Base-by-base conservation (phyloP, 92 coral and sea anemone species). In the Scolanthus callimorphus region DNA sequence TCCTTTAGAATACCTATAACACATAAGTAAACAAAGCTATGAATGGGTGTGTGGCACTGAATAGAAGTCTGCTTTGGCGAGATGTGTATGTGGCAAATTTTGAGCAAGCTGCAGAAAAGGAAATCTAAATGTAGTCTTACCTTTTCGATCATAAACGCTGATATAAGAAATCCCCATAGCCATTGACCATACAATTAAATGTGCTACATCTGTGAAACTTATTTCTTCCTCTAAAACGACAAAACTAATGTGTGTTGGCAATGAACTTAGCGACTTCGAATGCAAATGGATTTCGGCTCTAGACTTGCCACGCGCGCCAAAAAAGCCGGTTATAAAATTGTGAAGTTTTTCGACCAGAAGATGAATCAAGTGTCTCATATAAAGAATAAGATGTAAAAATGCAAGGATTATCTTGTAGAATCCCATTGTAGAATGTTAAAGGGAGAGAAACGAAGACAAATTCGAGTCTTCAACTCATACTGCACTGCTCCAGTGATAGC, bases 121-220 rank as follows among this genome's bases (percentile, higher is more conserved):
- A n/a, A n/a, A n/a, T n/a, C n/a, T n/a, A n/a, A n/a, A n/a, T n/a
- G n/a, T n/a, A n/a, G n/a, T 6, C 59, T 71, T 72, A 92, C 98
- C 96, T 70, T 88, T 68, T 38, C 81, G 82, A 53, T 89, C 96
- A 43, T 88, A 89, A 20, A 92, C 70, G 65, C 96, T 88, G 22
- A 92, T 74, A 55, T 84, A 92, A 3, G 86, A 79, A 60, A 92
- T 92, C 11, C 94, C 92, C 79, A 90, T 65, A 1, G 96, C 96
- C 86, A 92, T 83, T 21, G 96, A 88, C 98, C 98, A 92, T 25
- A 88, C 92, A 28, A 92, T 76, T 50, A 92, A 66, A 44, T 79
- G 77, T 31, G 96, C 96, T 49, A 88, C 68, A 69, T 88, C 95
- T 39, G 51, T 62, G 65, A 88, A 81, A 2, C 78, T 65, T 34